phyloP scores from a whole-genome alignment of 1,140 invertebrate genomes.

The Teleopsis dalmanni region DNA sequence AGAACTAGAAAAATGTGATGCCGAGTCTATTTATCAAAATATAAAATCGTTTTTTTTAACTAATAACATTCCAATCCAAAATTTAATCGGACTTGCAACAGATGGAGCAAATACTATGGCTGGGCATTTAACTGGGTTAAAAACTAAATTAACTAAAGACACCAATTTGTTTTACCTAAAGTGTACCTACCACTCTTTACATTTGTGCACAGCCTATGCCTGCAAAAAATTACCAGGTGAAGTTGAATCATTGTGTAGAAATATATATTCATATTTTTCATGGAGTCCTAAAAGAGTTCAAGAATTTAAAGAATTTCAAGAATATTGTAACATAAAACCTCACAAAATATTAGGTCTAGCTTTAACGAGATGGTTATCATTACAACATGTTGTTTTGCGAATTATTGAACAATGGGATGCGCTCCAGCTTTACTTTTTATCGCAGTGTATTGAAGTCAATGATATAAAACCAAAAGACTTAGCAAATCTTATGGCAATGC shows the following conservation, averaged over 20 bases:
- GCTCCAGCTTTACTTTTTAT: conserved; percentile 6
- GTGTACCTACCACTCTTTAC: conserved; percentile 11
- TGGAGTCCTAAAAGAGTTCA: conserved; percentile 14
- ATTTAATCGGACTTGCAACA: conserved; percentile 8
- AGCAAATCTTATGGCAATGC: not conserved
- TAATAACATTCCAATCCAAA: not conserved
- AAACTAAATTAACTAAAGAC: conserved; percentile 6
- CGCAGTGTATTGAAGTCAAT: conserved; percentile 1
- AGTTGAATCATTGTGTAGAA: conserved; percentile 19
- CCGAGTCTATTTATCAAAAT: not conserved
- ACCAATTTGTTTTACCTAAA: conserved; percentile 10
- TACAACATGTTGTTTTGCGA: conserved; percentile 13
- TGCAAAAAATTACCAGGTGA: conserved; percentile 21
- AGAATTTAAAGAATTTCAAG: conserved; percentile 24
- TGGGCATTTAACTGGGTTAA: conserved; percentile 6
- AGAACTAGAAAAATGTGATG: not conserved
- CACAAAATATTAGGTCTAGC: conserved; percentile 22
- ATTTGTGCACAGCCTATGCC: conserved; percentile 20
- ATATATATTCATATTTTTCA: conserved; percentile 24
- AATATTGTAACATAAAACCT: conserved; percentile 19
- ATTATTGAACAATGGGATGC: conserved; percentile 9
- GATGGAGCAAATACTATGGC: conserved; percentile 11
- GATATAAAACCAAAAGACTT: not conserved
- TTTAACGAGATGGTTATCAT: conserved; percentile 22
- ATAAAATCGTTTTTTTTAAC: not conserved